Evolutionary conservation across 2,888 invertebrate species (phyloP).

Genomic region (Spicauda simplicius): DNA sequence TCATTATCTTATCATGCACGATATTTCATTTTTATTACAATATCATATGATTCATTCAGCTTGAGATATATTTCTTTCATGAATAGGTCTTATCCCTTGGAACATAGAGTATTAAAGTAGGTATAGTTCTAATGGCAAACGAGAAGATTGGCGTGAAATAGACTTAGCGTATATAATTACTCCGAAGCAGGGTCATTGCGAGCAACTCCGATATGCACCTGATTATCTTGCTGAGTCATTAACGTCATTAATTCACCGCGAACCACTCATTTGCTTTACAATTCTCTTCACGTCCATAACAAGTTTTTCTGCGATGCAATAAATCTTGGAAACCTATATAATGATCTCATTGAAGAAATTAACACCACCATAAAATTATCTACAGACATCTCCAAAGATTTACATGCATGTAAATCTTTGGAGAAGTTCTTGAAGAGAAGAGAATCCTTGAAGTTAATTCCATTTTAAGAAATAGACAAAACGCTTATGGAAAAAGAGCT

Average conservation of each 20-base stretch:
- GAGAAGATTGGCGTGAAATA: conserved; percentile 34
- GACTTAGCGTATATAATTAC: conserved; percentile 31
- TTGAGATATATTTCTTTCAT: neutral
- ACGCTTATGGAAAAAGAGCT: too few species aligned
- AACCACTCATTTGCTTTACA: conserved; percentile 29
- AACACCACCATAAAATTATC: neutral
- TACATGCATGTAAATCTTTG: too few species aligned
- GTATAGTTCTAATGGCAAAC: conserved; percentile 17
- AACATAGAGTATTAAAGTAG: neutral
- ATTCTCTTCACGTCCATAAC: conserved; percentile 31
- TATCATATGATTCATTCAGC: too few species aligned
- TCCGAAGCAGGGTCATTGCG: conserved; percentile 32
- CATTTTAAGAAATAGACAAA: too few species aligned
- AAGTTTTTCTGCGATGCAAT: conserved; percentile 33
- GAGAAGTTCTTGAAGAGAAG: too few species aligned
- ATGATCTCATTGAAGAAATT: conserved; percentile 23
- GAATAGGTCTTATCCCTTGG: neutral
- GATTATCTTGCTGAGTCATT: conserved; percentile 36
- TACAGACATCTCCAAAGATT: neutral
- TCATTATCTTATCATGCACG: too few species aligned
- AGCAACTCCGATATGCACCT: conserved; percentile 36
- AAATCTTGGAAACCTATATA: conserved; percentile 28
- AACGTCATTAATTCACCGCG: conserved; percentile 33
- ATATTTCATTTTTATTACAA: too few species aligned
- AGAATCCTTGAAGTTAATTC: too few species aligned